A percentile compares a stretch with the other conserved stretches of the same genome.
These are phyloP conservation scores for Lytechinus variegatus DNA, from an alignment of 35 echinoderm and acorn worm genomes.

Conservation along the genomic window DNA sequence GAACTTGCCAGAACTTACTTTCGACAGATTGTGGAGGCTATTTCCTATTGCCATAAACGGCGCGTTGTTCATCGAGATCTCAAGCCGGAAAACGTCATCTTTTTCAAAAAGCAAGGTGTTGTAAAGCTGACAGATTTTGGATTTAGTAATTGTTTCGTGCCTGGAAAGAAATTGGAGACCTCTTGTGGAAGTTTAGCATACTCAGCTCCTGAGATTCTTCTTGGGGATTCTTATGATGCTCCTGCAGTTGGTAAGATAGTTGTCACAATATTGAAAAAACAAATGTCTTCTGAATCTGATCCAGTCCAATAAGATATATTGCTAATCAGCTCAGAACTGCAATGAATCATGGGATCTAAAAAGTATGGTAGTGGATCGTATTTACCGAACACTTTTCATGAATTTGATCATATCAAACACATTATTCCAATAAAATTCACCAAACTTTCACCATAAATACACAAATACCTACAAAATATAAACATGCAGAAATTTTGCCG, in stretches of 20 bases:
- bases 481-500: too few relatives aligned
- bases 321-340: too few relatives aligned
- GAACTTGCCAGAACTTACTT: conserved; percentile 91
- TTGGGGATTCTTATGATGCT: conserved; percentile 97
- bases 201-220: conserved; percentile 98
- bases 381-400: too few relatives aligned
- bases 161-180: conserved; percentile 94
- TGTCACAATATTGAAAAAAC: not conserved
- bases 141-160: conserved; percentile 92
- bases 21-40: conserved; percentile 91
- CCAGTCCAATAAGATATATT: too few relatives aligned
- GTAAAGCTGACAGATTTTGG: conserved; percentile 99
- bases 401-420: too few relatives aligned
- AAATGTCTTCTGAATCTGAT: too few relatives aligned
- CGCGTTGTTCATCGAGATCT: conserved; percentile 95
- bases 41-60: conserved; percentile 98
- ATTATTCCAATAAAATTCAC: too few relatives aligned
- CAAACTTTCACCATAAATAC: too few relatives aligned
- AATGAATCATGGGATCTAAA: too few relatives aligned
- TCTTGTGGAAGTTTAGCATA: conserved; percentile 98
- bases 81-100: conserved; percentile 98
- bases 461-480: too few relatives aligned
- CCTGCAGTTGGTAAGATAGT: conserved; percentile 92
- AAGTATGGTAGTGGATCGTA: too few relatives aligned
- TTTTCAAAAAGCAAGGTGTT: conserved; percentile 96